Percentiles rank a stretch among this genome's conserved stretches.
phyloP scores from a whole-genome alignment of 2,888 invertebrate genomes.

The Pristionchus exspectatus region DNA sequence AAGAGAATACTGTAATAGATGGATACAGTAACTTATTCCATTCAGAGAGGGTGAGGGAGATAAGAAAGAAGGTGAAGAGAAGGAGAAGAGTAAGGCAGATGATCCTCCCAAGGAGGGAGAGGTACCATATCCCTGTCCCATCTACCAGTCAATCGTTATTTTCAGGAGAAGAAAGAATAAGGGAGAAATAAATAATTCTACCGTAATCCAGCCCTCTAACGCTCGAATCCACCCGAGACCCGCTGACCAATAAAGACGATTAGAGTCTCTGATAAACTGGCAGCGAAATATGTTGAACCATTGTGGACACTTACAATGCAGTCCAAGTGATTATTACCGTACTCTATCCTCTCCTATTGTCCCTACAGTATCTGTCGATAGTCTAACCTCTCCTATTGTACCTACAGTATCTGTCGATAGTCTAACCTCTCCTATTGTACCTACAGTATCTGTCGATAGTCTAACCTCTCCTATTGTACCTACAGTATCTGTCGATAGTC shows the following conservation, averaged over 20 bases:
- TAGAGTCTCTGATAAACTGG: neutral
- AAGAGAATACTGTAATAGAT: neutral
- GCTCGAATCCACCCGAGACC: neutral
- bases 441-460: neutral
- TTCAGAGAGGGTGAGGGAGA: conserved; percentile 23
- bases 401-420: neutral
- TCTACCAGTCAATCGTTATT: neutral
- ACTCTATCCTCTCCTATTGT: neutral
- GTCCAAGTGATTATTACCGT: neutral
- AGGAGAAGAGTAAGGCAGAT: conserved; percentile 26
- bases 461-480: neutral
- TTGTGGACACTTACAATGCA: neutral
- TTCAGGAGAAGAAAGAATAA: neutral
- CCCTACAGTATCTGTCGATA: neutral
- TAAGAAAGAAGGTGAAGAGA: conserved; percentile 32
- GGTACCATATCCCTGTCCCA: neutral
- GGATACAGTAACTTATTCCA: neutral
- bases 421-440: neutral
- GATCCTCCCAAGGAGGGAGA: neutral
- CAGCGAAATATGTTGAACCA: neutral
- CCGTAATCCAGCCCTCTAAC: neutral
- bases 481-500: neutral
- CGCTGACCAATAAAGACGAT: neutral
- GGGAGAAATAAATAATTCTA: neutral
- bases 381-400: neutral